phyloP scores from a whole-genome alignment of 2,888 invertebrate genomes.

The Xiphydria camelus region DNA sequence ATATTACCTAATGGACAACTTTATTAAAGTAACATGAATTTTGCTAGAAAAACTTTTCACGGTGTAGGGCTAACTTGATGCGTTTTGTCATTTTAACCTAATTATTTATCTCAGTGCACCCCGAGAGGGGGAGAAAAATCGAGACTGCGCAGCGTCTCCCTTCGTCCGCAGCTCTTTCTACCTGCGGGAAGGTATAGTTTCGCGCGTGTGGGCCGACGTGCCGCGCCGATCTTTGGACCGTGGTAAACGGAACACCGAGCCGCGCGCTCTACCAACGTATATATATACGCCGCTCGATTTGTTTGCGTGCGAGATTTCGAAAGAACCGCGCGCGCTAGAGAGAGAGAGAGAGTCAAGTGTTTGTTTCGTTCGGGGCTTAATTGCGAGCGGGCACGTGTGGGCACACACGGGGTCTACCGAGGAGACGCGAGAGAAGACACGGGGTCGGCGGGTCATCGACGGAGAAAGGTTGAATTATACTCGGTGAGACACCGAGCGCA shows the following conservation, averaged over 20 bases:
- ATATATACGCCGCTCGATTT: slow-evolving; percentile 1
- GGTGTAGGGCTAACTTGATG: no score
- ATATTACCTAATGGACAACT: no score
- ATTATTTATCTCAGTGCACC: no score
- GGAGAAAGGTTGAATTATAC: slow-evolving; percentile 5
- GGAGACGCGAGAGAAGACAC: not conserved
- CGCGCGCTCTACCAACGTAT: not conserved
- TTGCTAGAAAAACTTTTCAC: no score
- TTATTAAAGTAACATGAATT: no score
- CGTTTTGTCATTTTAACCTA: no score
- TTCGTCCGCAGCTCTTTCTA: not conserved
- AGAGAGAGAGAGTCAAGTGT: slow-evolving; percentile 3
- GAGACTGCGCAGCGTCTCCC: no score
- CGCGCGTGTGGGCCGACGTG: not conserved
- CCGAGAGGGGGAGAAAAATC: slow-evolving; percentile 12
- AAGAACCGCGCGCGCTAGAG: no score
- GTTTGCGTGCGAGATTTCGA: slow-evolving; percentile 5
- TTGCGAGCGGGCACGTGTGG: slow-evolving; percentile 4
- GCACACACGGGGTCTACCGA: not conserved
- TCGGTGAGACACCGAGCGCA: not conserved
- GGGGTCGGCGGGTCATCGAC: slow-evolving; percentile 1
- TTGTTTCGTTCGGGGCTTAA: slow-evolving; percentile 7
- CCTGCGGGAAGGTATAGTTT: no score
- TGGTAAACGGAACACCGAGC: not conserved
- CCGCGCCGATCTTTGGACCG: not conserved